phyloP scores from a whole-genome alignment of 2,888 invertebrate species.

The Seira sanloemensis region DNA sequence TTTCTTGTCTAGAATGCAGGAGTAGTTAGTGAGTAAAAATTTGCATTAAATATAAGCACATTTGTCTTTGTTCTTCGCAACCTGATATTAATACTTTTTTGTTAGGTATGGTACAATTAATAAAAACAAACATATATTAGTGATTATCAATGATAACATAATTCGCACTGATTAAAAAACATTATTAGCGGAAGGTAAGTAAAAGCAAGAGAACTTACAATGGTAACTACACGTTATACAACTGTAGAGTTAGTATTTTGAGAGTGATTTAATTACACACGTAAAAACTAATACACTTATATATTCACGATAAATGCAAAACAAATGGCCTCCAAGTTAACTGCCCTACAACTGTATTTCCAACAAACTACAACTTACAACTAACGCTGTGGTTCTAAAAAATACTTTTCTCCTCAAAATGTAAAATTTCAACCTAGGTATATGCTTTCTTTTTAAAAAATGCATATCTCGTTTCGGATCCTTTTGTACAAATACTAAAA shows the following conservation, averaged over 20 bases:
- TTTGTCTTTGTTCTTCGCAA: slow-evolving; percentile 9
- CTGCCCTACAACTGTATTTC: neutral
- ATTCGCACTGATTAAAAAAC: neutral
- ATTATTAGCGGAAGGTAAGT: neutral
- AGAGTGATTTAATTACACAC: too few species aligned
- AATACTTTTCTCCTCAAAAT: too few species aligned
- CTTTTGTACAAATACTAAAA: slow-evolving; percentile 11
- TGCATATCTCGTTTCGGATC: neutral
- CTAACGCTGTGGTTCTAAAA: neutral
- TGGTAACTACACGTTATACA: slow-evolving; percentile 20
- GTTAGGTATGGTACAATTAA: slow-evolving; percentile 1
- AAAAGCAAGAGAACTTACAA: neutral
- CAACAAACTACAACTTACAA: neutral
- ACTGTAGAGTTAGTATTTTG: neutral
- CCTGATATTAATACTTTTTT: slow-evolving; percentile 14
- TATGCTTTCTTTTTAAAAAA: too few species aligned
- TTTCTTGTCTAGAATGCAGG: too few species aligned
- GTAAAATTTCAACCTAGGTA: too few species aligned
- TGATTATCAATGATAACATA: slow-evolving; percentile 6
- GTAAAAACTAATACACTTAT: too few species aligned
- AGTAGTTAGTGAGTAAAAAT: too few species aligned
- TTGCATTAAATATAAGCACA: neutral
- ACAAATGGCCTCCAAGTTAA: neutral
- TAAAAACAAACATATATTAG: neutral
- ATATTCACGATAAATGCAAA: neutral